Conservation (phyloP, 2,113 vertebrate species). For the Machaerirhynchus nigripectus region DNA sequence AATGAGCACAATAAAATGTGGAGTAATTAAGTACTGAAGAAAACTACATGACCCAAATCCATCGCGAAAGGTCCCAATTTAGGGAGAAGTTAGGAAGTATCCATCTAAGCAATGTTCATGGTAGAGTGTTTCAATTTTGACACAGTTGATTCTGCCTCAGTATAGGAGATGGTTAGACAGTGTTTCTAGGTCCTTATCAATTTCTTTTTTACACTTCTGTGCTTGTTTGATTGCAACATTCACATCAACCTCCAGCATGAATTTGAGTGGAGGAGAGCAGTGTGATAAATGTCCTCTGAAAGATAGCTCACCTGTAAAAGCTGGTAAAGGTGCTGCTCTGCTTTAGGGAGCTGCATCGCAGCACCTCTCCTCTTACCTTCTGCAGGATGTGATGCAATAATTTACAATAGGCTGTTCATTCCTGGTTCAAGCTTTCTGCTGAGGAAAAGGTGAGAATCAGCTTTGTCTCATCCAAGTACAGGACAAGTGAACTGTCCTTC, state of each 20-base stretch:
- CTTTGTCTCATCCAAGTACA: neutral
- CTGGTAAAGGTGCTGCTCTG: neutral
- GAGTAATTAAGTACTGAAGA: neutral
- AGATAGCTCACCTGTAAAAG: neutral
- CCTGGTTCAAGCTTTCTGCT: neutral
- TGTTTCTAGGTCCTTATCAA: neutral
- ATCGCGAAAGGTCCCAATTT: neutral
- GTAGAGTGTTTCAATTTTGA: neutral
- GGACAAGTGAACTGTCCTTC: neutral
- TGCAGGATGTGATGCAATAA: neutral
- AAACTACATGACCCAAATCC: neutral
- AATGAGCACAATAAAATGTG: neutral
- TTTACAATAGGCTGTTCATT: fast-evolving
- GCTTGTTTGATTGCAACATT: neutral
- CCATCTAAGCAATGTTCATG: neutral
- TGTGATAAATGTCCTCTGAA: neutral
- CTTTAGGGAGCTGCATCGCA: neutral
- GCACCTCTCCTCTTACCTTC: neutral
- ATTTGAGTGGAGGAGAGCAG: neutral
- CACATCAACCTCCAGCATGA: neutral
- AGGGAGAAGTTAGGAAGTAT: neutral
- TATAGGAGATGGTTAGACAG: neutral
- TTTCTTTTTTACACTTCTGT: neutral
- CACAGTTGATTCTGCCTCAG: neutral
- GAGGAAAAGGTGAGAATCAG: neutral